Evolutionary conservation across 1,140 invertebrate genomes (phyloP), one percentile per base, ranked within the genome.

Genomic region (Lordiphosa collinella): DNA sequence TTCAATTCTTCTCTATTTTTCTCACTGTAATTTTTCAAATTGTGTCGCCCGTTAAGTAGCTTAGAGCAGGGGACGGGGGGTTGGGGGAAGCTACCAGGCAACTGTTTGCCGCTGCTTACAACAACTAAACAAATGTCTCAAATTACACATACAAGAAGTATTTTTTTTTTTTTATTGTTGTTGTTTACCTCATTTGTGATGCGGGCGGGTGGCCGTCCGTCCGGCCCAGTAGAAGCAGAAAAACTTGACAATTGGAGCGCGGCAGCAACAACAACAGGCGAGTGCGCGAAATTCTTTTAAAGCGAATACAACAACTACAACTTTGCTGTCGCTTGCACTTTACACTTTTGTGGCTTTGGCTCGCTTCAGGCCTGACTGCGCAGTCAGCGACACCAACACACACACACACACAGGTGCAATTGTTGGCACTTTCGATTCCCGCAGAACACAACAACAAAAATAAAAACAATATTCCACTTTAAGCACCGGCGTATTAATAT

Each of bases 261-360:
- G 63, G 43, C 9, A 51, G 31, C 32, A 47, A 36, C 64, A 75
- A 52, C 38, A 66, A 50, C 34, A 73, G 16, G 16, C n/a, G 51
- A 67, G 53, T 31, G 44, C 62, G 62, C 62, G 56, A 63, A 68
- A 68, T 68, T 68, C 65, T 68, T 49, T 22, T 22, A 22, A 22
- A 22, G 18, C 18, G 18, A 22, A 22, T 1, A 29, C 25, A 29
- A 29, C 34, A 40, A 13, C 37, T 35, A 35, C 50, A 51, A 37
- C 64, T 37, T 13, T 34, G 68, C 36, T 61, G 50, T 52, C 63
- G 63, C 54, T 47, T 79, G 75, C 75, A 80, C 76, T 82, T 80
- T 80, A 80, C 75, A 80, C 75, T 80, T 80, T 80, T 80, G 76
- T 80, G 75, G 75, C 75, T 79, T 76, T 60, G 54, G 54, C 53